phyloP scores from a whole-genome alignment of 2,888 invertebrate genomes.

The Lasioglossum lativentre region DNA sequence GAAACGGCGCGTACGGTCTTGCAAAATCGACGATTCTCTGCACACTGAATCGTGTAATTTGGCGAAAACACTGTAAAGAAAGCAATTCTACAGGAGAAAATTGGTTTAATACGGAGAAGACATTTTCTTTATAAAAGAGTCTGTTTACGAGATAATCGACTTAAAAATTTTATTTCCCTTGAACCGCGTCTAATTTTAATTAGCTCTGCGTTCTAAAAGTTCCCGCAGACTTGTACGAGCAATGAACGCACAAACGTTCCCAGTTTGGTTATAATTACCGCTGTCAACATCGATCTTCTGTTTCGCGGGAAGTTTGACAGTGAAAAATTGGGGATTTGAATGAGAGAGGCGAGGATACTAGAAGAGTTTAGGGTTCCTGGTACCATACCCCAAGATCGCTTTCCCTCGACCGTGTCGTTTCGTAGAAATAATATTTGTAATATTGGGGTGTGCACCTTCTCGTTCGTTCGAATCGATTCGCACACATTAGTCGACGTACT shows the following conservation, averaged over 20 bases:
- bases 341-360: background rate
- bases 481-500: slow-evolving; percentile 23
- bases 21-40: background rate
- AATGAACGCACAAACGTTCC: background rate
- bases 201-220: too few species aligned
- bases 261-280: background rate
- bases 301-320: background rate
- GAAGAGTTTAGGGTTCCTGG: background rate
- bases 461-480: background rate
- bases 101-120: background rate
- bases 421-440: slow-evolving; percentile 17
- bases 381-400: background rate
- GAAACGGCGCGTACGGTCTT: background rate
- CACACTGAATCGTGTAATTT: background rate
- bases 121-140: background rate
- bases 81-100: background rate
- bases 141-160: background rate
- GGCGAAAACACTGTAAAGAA: background rate
- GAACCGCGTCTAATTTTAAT: background rate
- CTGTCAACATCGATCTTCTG: background rate
- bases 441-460: background rate
- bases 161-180: background rate
- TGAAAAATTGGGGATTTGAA: background rate
- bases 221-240: background rate
- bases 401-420: background rate